Base-by-base conservation (phyloP, 1,140 invertebrate species). In the Adoxophyes honmai region DNA sequence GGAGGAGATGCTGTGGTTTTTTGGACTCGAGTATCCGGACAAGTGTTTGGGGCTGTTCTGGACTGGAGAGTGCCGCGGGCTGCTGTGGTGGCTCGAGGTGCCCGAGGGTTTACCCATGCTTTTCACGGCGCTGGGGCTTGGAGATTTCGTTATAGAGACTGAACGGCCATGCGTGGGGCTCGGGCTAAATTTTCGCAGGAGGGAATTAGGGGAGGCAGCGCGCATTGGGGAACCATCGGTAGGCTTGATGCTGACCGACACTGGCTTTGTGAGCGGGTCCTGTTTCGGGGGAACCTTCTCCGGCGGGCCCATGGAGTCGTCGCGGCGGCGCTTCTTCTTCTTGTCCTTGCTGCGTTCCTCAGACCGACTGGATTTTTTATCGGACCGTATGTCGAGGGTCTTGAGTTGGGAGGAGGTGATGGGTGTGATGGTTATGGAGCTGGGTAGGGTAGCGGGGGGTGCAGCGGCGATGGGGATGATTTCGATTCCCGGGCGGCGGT, bases 381-480 rank as follows among this genome's bases (percentile, higher is more conserved):
- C 92, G 42, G 91, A 90, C 57, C 81, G 89, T 48, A 91, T 90
- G 11, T 86, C 89, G 21, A 91, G 59, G 1, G 80, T 83, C 71
- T 91, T 92, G 58, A 81, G 81, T 70, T 86, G 91, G 28, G 87
- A 92, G 61, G 91, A 90, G 0, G 91, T 90, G 9, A 95, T 94
- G 3, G 95, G 95, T 0, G 95, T 96, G 36, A 97, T 96, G 0
- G 96, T 96, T 13, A 96, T 95, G 1, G 94, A 95, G 77, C 93
- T 94, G 5, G 94, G 92, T 21, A 95, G 76, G 28, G 91, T 90
- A 1, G 93, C 89, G 9, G 92, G 91, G 0, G 92, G 85, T 1
- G 91, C 82, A 0, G 93, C 91, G 0, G 92, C 89, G 51, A 95
- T 93, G 0, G 94, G 94, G 71, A 96, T 95, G 15, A 96, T 95